Percentiles rank a stretch among this genome's conserved stretches.
These are phyloP conservation scores for Brachionichthys hirsutus DNA, from an alignment of 2,113 vertebrate species.

Conservation along the genomic window DNA sequence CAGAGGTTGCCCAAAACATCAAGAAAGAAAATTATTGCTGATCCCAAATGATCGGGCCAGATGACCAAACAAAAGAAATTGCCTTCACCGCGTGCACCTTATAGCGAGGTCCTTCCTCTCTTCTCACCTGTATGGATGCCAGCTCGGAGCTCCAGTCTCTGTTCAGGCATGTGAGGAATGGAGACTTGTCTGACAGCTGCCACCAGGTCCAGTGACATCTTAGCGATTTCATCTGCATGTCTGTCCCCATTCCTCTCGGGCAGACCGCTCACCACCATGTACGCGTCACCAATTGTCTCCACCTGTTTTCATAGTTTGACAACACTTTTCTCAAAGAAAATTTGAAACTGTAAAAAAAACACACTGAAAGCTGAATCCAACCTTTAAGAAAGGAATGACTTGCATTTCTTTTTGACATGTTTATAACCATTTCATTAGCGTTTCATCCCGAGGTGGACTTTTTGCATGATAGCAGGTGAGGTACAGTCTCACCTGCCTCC, in stretches of 20 bases:
- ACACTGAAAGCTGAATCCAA: not conserved
- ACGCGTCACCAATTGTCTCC: slow-evolving; percentile 88
- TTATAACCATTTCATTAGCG: no score
- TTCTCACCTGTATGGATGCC: slow-evolving; percentile 86
- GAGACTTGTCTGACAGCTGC: slow-evolving; percentile 84
- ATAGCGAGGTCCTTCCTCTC: no score
- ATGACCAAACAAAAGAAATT: no score
- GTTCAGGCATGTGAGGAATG: slow-evolving; percentile 83
- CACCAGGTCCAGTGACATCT: slow-evolving; percentile 89
- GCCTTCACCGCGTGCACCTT: not conserved
- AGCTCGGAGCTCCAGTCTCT: slow-evolving; percentile 82
- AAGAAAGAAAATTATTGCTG: no score
- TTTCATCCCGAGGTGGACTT: no score
- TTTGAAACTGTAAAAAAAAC: no score
- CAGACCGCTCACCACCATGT: slow-evolving; percentile 89
- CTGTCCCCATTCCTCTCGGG: slow-evolving; percentile 84
- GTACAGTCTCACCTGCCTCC: no score
- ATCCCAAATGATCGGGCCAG: no score
- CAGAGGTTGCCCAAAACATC: no score
- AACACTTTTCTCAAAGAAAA: not conserved
- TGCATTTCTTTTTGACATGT: no score
- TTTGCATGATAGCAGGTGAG: no score
- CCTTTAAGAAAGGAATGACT: no score
- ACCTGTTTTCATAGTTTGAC: slow-evolving; percentile 67
- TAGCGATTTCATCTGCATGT: slow-evolving; percentile 85